Conservation (phyloP, 2,888 invertebrate genomes). For the Eupithecia dodoneata region DNA sequence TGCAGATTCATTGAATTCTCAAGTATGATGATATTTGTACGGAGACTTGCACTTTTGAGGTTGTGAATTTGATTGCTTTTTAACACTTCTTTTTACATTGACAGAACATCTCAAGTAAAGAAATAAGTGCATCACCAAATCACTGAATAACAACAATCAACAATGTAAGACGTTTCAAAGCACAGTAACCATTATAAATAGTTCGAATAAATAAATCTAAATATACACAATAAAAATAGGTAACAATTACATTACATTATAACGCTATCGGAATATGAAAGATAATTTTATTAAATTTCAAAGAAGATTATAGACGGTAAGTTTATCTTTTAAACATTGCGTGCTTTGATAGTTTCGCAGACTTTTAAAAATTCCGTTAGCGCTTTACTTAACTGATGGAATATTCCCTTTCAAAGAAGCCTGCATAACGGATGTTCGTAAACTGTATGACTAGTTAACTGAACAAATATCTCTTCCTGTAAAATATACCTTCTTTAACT, state of each 20-base stretch:
- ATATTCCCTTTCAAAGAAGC: constrained; percentile 12
- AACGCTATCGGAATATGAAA: not conserved
- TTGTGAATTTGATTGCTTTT: not conserved
- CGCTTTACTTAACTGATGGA: constrained; percentile 30
- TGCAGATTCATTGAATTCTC: constrained; percentile 40
- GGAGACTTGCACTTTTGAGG: not conserved
- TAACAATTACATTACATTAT: no score
- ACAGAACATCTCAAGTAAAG: not conserved
- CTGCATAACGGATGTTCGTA: constrained; percentile 28
- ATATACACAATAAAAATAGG: no score
- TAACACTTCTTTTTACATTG: not conserved
- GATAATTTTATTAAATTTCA: not conserved
- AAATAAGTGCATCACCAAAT: not conserved
- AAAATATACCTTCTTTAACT: not conserved
- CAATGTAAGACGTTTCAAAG: no score
- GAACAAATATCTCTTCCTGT: not conserved
- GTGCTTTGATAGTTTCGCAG: constrained; percentile 8
- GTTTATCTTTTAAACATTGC: constrained; percentile 1
- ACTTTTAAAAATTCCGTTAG: constrained; percentile 24
- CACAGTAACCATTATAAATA: no score
- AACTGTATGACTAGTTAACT: not conserved
- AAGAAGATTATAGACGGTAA: not conserved
- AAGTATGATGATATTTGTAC: constrained; percentile 15
- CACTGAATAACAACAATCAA: not conserved
- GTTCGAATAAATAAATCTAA: no score